Evolutionary conservation across 2,113 vertebrate species (phyloP).

Genomic region (Oncorhynchus mykiss): DNA sequence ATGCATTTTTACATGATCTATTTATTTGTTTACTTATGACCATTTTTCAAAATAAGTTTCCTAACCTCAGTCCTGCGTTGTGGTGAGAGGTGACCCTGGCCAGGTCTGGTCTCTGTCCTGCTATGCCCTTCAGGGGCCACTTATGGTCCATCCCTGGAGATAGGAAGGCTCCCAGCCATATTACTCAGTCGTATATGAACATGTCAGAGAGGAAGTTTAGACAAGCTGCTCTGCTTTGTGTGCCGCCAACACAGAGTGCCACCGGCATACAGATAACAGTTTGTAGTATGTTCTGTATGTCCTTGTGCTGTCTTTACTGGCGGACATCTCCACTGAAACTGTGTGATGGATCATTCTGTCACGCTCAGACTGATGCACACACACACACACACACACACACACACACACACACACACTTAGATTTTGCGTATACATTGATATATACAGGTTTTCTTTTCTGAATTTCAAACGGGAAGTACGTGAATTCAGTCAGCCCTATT

Average conservation of each 20-base stretch:
- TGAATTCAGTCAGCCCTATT: constrained; percentile 80
- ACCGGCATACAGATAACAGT: background rate
- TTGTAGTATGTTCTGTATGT: background rate
- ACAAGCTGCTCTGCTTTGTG: constrained; percentile 23
- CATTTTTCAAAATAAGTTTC: background rate
- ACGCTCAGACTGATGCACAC: constrained; percentile 24
- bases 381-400: constrained; percentile 41
- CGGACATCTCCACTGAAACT: background rate
- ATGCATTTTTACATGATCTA: background rate
- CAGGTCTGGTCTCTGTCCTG: background rate
- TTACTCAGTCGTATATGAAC: constrained; percentile 31
- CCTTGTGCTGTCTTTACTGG: background rate
- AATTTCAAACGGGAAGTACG: constrained; percentile 72
- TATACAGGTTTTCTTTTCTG: constrained; percentile 73
- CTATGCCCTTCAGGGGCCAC: constrained; percentile 6
- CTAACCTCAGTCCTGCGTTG: background rate
- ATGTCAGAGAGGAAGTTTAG: constrained; percentile 29
- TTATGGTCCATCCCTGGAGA: constrained; percentile 46
- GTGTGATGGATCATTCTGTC: background rate
- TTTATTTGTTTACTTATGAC: background rate
- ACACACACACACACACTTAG: constrained; percentile 42
- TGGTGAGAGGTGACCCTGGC: background rate
- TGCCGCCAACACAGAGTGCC: constrained; percentile 8
- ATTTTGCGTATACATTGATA: constrained; percentile 67
- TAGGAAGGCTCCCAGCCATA: constrained; percentile 40